phyloP scores from a whole-genome alignment of 2,888 invertebrate genomes.

The Limnephilus rhombicus region DNA sequence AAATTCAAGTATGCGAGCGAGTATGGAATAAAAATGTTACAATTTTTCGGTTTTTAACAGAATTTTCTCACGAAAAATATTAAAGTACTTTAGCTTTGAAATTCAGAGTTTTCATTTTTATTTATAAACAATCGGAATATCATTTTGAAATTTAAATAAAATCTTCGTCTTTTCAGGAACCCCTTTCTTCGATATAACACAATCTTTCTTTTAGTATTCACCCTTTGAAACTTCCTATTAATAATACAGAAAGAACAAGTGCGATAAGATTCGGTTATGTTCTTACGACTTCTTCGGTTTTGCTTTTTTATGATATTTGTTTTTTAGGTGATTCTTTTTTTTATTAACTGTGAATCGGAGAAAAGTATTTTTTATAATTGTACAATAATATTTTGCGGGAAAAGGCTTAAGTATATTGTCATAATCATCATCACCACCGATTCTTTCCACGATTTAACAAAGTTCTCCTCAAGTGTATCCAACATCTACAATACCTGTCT shows the following conservation, averaged over 20 bases:
- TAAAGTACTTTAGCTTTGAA: neutral
- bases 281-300: neutral
- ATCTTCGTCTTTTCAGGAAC: neutral
- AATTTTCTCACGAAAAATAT: neutral
- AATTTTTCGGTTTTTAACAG: neutral
- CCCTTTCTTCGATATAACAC: neutral
- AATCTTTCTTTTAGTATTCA: neutral
- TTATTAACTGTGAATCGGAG: neutral
- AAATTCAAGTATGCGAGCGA: conserved; percentile 4
- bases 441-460: neutral
- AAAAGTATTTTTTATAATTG: neutral
- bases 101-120: neutral
- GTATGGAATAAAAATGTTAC: neutral
- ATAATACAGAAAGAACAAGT: neutral
- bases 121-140: neutral
- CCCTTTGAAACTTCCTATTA: neutral
- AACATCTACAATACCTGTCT: too few relatives aligned
- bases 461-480: too few relatives aligned
- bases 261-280: neutral
- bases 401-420: neutral
- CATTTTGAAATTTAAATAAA: neutral
- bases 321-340: neutral
- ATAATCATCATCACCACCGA: neutral
- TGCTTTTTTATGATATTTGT: neutral
- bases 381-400: neutral